Evolutionary conservation across 2,888 invertebrate species (phyloP), one percentile per base, ranked within the genome.

Genomic region (Gastracanthus pulcherrimus): DNA sequence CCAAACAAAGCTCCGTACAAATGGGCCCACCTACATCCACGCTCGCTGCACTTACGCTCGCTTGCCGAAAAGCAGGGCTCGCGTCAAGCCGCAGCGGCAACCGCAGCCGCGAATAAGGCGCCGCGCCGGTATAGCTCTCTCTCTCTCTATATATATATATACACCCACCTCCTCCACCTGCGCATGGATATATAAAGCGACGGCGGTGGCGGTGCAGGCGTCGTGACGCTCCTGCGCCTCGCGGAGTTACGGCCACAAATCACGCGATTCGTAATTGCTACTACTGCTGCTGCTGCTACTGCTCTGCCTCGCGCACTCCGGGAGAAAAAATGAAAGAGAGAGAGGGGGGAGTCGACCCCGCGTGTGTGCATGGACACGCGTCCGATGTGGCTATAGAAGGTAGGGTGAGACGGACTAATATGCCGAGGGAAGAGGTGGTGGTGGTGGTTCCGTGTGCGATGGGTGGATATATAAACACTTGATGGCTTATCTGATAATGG

Each of bases 261-360:
- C 91, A 91, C 91, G 91, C 91, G 89, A 91, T 90, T 88, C 89
- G 91, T 91, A 91, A 91, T 91, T 91, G 91, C 90, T 87, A 88
- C 89, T 88, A 31, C 87, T 87, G 88, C 89, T 89, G 51, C 26
- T 13, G 16, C 48, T 69, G 48, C 45, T 19, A 11, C 38, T 89
- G 89, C 19, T 90, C n/a, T n/a, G n/a, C n/a, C n/a, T n/a, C n/a
- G n/a, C n/a, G n/a, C n/a, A n/a, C n/a, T n/a, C n/a, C n/a, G n/a
- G n/a, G 26, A 26, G 7, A 51, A 55, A 36, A n/a, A 64, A 31
- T 5, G 36, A 3, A 45, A 3, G 48, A 34, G 23, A 62, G 23
- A 36, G 64, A 34, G 38, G n/a, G 23, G 58, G 55, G 16, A 58
- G 76, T 2, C 55, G n/a, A 45, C 9, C 34, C n/a, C 3, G 55